A percentile compares a stretch with the other conserved stretches of the same genome.
phyloP scores from a whole-genome alignment of 2,113 vertebrate genomes.

The Corythoichthys haematopterus region DNA sequence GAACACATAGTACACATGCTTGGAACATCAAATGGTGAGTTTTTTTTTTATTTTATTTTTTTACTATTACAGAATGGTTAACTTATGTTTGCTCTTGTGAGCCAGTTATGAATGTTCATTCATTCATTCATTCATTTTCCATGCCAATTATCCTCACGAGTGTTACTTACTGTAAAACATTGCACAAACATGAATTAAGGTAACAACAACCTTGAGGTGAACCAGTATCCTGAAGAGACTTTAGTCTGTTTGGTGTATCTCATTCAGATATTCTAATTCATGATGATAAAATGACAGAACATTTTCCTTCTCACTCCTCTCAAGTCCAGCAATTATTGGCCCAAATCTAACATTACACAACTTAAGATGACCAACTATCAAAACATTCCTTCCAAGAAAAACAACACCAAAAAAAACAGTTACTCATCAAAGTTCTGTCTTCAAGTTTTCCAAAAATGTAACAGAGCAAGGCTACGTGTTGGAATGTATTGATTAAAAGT shows the following conservation, averaged over 20 bases:
- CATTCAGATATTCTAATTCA: background rate
- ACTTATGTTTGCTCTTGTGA: background rate
- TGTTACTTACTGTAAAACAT: too few species aligned
- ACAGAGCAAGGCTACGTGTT: conserved; percentile 9
- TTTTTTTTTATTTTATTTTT: background rate
- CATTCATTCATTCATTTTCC: background rate
- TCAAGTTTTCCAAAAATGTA: background rate
- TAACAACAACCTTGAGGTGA: background rate
- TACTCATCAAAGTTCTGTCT: conserved; percentile 18
- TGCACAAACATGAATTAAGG: too few species aligned
- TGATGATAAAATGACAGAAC: background rate
- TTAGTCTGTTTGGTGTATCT: background rate
- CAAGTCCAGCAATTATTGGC: background rate
- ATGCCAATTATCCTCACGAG: too few species aligned
- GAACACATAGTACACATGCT: too few species aligned
- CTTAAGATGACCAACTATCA: background rate
- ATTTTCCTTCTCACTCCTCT: background rate
- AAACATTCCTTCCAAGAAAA: background rate
- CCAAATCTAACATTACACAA: background rate
- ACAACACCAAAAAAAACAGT: background rate
- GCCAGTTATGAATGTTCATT: background rate
- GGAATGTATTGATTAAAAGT: conserved; percentile 12
- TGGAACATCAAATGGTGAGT: too few species aligned
- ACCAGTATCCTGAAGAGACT: background rate
- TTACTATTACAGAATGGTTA: background rate